Percentiles rank a stretch among this genome's conserved stretches.
Conservation (phyloP, 2,113 vertebrate species). For the Numida meleagris region DNA sequence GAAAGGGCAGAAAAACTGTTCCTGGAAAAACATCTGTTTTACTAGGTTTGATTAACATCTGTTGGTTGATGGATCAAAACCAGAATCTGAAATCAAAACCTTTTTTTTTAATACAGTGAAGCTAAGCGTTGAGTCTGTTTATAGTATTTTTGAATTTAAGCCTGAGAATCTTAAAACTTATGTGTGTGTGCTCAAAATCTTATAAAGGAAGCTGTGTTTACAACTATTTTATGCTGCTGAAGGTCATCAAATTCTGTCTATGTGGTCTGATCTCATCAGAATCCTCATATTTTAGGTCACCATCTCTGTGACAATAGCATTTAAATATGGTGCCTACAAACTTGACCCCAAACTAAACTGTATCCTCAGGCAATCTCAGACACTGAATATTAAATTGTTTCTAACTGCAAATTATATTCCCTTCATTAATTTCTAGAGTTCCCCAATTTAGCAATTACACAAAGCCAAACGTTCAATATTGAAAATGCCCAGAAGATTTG, state of each 20-base stretch:
- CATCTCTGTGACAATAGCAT: not conserved
- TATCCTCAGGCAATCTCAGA: constrained; percentile 26
- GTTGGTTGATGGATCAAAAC: not conserved
- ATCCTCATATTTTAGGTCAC: not conserved
- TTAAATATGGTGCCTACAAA: not conserved
- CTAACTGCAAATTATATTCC: constrained; percentile 28
- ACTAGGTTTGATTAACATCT: not conserved
- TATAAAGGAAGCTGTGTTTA: not conserved
- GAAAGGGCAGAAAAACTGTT: not conserved
- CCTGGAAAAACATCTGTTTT: not conserved
- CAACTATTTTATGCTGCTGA: not conserved
- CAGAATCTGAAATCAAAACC: not conserved
- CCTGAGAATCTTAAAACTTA: not conserved
- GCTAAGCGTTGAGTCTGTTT: not conserved
- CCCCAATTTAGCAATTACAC: constrained; percentile 37
- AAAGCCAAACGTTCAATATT: not conserved
- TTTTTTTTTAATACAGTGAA: not conserved
- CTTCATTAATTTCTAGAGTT: constrained; percentile 58
- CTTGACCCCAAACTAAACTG: constrained; percentile 9
- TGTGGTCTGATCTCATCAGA: not conserved
- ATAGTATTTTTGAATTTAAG: not conserved
- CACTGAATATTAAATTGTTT: not conserved
- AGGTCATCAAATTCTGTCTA: not conserved
- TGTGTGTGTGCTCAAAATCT: not conserved
- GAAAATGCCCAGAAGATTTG: constrained; percentile 42